These are phyloP conservation scores for Nudaria mundana DNA, from an alignment of 2,888 invertebrate species.

Conservation along the genomic window DNA sequence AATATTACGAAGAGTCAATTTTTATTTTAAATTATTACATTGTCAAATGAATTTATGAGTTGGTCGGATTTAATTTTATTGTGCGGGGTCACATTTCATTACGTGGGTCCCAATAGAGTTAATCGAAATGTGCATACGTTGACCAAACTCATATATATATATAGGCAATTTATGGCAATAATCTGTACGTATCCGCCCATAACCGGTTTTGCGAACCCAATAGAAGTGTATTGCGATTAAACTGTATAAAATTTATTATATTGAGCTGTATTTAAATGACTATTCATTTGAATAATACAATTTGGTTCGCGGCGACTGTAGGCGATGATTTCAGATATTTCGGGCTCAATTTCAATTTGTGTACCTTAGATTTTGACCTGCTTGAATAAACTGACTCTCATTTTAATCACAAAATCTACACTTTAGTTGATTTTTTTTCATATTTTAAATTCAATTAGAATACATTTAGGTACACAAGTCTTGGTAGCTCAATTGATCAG, in stretches of 20 bases:
- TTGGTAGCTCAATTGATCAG: too few species aligned
- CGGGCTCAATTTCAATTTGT: too few species aligned
- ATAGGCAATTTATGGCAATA: constrained; percentile 68
- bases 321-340: too few species aligned
- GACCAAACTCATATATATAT: constrained; percentile 33
- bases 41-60: constrained; percentile 37
- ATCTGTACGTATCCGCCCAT: constrained; percentile 57
- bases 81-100: constrained; percentile 50
- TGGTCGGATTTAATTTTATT: constrained; percentile 51
- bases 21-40: constrained; percentile 39
- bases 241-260: constrained; percentile 55
- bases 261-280: constrained; percentile 38
- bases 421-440: too few species aligned
- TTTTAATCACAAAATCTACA: too few species aligned
- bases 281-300: constrained; percentile 50
- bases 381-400: too few species aligned
- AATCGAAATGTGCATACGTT: constrained; percentile 58
- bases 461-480: too few species aligned
- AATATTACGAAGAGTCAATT: constrained; percentile 6
- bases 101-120: constrained; percentile 45
- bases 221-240: constrained; percentile 56
- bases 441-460: too few species aligned
- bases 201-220: constrained; percentile 52
- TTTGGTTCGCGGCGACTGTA: constrained; percentile 13
- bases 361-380: too few species aligned